These are phyloP conservation scores for Chelonia mydas DNA, from an alignment of 2,797 vertebrate genomes.

Conservation along the genomic window DNA sequence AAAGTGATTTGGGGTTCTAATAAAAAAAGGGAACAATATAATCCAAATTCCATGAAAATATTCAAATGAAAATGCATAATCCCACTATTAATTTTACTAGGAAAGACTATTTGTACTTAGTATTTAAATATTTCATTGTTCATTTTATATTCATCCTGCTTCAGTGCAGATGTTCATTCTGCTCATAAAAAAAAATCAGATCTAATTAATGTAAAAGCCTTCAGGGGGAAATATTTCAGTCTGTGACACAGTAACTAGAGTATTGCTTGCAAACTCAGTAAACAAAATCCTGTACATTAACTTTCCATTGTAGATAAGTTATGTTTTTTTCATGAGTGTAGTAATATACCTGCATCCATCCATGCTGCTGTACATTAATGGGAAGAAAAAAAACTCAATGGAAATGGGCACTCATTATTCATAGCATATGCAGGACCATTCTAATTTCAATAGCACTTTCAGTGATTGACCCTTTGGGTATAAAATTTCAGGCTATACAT, in stretches of 20 bases:
- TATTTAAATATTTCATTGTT: constrained; percentile 13
- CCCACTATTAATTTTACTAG: not conserved
- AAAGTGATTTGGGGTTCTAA: not conserved
- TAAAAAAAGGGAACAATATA: not conserved
- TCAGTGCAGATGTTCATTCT: not conserved
- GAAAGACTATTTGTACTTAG: not conserved
- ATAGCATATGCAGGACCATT: constrained; percentile 29
- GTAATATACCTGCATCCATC: constrained; percentile 55
- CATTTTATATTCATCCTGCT: not conserved
- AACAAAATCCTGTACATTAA: not conserved
- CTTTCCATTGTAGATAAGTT: constrained; percentile 20
- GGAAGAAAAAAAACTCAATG: constrained; percentile 11
- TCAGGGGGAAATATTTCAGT: not conserved
- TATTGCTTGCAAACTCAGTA: constrained; percentile 11
- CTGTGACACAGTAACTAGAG: not conserved
- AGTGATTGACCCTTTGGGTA: constrained; percentile 28
- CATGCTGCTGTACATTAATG: not conserved
- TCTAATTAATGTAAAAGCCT: constrained; percentile 43
- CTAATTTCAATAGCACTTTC: constrained; percentile 57
- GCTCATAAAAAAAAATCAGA: constrained; percentile 19
- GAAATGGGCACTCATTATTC: constrained; percentile 48
- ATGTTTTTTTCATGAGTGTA: constrained; percentile 8
- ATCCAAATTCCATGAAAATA: not conserved
- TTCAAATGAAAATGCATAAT: not conserved
- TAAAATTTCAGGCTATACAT: constrained; percentile 23